Base-by-base conservation (phyloP, 2,888 invertebrate species). In the Lasius platythorax region DNA sequence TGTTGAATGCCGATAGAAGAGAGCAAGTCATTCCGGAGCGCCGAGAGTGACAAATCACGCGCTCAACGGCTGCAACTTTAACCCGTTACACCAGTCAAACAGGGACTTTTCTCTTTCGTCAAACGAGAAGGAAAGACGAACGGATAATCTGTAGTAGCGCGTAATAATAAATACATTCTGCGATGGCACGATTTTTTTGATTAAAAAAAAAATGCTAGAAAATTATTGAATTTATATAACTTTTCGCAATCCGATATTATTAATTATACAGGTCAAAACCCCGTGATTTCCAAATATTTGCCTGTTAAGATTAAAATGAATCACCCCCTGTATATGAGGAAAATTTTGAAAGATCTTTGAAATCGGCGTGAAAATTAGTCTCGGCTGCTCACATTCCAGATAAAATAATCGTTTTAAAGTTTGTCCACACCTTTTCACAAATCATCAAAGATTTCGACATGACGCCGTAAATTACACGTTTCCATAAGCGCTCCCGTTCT, bases 1-100 rank as follows among this genome's bases (percentile, higher is more conserved):
- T 75, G 70, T 86, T 78, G 68, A 86, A 85, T 83, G 87, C 79
- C 79, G 79, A 72, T 73, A 70, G 72, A 70, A 28, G 30, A 33
- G 30, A 23, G 73, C 79, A 58, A 79, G 79, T 72, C 79, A 79
- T 15, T 79, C 79, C 30, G 73, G 79, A 78, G 68, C 70, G 68
- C 53, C 37, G 40, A 61, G 79, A 79, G 73, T 79, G 79, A 79
- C 79, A 79, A 79, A 79, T 79, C 79, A 79, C 73, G 61, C 46
- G 58, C 58, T 50, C 79, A 73, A 79, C 79, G 72, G 79, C 72
- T 72, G 58, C 79, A 61, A 61, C 79, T 72, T 73, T 72, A 53
- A 28, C 68, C 76, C 76, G 76, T 78, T 79, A 79, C 46, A 46
- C 58, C 33, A 46, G 78, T 43, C 15, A 37, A 30, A 18, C 43